These are phyloP conservation scores for Natrix natrix DNA, from an alignment of 2,797 vertebrate species.

Conservation along the genomic window DNA sequence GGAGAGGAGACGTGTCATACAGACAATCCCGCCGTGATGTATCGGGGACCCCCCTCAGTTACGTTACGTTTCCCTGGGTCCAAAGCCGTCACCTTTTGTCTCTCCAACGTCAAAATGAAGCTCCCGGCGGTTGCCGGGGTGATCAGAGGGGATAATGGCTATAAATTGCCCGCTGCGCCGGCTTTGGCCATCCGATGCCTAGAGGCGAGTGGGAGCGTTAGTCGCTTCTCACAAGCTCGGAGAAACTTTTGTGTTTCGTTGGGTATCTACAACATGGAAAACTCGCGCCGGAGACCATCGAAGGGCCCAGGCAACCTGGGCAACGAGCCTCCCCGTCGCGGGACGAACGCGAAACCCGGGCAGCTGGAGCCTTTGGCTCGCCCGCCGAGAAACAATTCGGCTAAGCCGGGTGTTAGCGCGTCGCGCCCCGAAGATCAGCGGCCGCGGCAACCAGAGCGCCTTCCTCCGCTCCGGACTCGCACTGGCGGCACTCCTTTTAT, in stretches of 20 bases:
- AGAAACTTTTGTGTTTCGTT: too few species aligned
- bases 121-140: neutral
- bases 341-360: neutral
- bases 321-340: neutral
- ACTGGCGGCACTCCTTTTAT: conserved; percentile 81
- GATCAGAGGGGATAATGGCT: neutral
- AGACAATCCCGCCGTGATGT: neutral
- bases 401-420: neutral
- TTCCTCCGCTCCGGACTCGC: conserved; percentile 11
- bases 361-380: neutral
- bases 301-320: neutral
- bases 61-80: neutral
- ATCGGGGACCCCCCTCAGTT: neutral
- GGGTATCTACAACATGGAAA: neutral
- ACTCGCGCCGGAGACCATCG: neutral
- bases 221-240: neutral
- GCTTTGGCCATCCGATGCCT: neutral
- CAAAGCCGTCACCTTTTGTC: neutral
- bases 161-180: neutral
- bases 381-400: neutral
- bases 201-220: neutral
- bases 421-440: neutral
- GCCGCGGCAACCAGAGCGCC: neutral
- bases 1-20: too few species aligned
- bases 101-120: neutral